Percentiles rank a stretch among this genome's conserved stretches.
These are phyloP conservation scores for Toxostoma redivivum DNA, from an alignment of 2,113 vertebrate genomes.

Conservation along the genomic window DNA sequence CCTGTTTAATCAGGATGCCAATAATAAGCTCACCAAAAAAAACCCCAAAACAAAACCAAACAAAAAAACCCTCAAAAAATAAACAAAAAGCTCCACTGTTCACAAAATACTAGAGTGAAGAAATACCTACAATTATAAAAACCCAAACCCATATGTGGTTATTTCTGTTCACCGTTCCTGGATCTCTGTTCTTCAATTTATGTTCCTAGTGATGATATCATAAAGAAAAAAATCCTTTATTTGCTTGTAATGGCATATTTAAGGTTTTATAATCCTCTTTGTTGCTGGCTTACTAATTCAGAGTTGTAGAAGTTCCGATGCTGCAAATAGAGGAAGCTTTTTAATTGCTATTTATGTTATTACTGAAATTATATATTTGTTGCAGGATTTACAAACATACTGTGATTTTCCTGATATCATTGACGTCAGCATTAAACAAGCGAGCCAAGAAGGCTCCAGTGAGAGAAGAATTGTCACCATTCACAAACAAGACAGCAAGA, in stretches of 20 bases:
- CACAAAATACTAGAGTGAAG: not conserved
- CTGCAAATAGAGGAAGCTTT: not conserved
- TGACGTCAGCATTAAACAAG: conserved; percentile 95
- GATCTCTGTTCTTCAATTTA: not conserved
- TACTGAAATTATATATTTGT: not conserved
- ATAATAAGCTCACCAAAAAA: not conserved
- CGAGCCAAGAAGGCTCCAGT: conserved; percentile 85
- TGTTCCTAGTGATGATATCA: not conserved
- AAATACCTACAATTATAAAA: not conserved
- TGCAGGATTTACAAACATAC: conserved; percentile 87
- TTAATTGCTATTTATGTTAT: not conserved
- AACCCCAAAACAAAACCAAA: not conserved
- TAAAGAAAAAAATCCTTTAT: not conserved
- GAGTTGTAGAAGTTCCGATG: not conserved
- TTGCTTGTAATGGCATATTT: not conserved
- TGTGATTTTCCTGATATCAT: conserved; percentile 97
- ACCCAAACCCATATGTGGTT: rapidly evolving
- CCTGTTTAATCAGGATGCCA: not conserved
- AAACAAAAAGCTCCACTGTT: not conserved
- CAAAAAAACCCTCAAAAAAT: not conserved
- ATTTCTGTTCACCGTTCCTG: not conserved
- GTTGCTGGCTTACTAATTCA: not conserved
- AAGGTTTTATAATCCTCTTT: not conserved
- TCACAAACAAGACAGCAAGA: conserved; percentile 89
- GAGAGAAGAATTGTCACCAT: conserved; percentile 94